phyloP scores from a whole-genome alignment of 2,797 vertebrate genomes.

The Phataginus tricuspis region DNA sequence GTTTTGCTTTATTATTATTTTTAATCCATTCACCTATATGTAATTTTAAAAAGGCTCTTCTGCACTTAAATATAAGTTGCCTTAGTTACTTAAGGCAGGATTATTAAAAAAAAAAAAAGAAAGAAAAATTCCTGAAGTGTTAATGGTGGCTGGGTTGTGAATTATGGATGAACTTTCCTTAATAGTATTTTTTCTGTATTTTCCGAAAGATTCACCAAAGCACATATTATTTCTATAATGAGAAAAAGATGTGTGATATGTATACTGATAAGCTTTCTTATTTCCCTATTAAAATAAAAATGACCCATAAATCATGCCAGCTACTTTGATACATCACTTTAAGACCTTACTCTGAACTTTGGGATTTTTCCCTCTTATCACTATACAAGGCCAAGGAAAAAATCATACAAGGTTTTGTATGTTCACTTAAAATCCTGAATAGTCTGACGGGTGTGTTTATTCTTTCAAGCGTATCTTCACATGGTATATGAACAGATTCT shows the following conservation, averaged over 20 bases:
- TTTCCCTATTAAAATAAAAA: constrained; percentile 5
- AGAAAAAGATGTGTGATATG: neutral
- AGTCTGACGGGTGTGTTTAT: neutral
- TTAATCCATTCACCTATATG: neutral
- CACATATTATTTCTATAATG: neutral
- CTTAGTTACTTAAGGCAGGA: neutral
- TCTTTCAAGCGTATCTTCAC: neutral
- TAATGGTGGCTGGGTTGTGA: neutral
- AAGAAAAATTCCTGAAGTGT: neutral
- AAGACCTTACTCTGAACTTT: neutral
- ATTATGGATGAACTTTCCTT: neutral
- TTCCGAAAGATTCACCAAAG: neutral
- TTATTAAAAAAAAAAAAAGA: neutral
- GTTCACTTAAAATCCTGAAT: neutral
- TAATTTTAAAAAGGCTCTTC: neutral
- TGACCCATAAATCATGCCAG: neutral
- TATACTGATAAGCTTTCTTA: neutral
- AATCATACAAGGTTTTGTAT: neutral
- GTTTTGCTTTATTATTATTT: neutral
- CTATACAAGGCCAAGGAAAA: neutral
- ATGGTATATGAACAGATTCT: neutral
- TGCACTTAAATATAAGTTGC: neutral
- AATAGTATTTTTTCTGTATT: neutral
- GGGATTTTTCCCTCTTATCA: neutral
- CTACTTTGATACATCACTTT: neutral